Percentiles rank a stretch among this genome's conserved stretches.
Evolutionary conservation across 2,797 vertebrate genomes (phyloP).

Genomic region (Garrulus glandarius): DNA sequence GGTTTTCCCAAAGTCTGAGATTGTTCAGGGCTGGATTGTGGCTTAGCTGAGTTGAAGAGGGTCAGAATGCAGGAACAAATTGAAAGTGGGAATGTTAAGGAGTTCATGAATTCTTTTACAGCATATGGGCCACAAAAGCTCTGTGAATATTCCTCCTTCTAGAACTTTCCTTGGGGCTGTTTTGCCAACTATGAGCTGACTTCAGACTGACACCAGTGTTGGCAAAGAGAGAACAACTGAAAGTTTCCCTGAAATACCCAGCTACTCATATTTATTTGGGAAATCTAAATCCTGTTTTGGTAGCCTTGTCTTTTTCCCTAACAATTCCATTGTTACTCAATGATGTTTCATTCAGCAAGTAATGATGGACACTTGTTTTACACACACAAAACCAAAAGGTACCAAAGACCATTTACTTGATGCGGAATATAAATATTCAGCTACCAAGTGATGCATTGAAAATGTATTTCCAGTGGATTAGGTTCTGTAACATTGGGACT

Average conservation of each 20-base stretch:
- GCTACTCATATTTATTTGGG: neutral
- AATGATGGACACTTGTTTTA: neutral
- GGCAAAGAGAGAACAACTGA: neutral
- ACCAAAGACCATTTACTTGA: neutral
- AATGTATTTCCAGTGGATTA: slow-evolving; percentile 1
- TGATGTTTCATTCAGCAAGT: neutral
- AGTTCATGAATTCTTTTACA: neutral
- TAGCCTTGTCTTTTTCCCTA: neutral
- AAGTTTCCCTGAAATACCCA: neutral
- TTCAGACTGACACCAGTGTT: neutral
- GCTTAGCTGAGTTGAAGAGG: neutral
- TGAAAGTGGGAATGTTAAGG: neutral
- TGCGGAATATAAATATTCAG: neutral
- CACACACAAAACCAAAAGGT: neutral
- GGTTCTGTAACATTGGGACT: neutral
- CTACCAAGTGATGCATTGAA: neutral
- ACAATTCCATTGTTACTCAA: neutral
- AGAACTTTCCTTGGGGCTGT: neutral
- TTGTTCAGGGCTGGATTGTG: neutral
- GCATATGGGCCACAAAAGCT: neutral
- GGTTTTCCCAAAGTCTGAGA: neutral
- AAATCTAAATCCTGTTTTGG: neutral
- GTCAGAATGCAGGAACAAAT: neutral
- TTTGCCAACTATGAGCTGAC: neutral
- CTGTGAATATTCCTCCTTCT: neutral